Percentiles rank a stretch among this genome's conserved stretches.
Evolutionary conservation across 2,113 vertebrate species (phyloP).

Genomic region (Pachyramphus minor): DNA sequence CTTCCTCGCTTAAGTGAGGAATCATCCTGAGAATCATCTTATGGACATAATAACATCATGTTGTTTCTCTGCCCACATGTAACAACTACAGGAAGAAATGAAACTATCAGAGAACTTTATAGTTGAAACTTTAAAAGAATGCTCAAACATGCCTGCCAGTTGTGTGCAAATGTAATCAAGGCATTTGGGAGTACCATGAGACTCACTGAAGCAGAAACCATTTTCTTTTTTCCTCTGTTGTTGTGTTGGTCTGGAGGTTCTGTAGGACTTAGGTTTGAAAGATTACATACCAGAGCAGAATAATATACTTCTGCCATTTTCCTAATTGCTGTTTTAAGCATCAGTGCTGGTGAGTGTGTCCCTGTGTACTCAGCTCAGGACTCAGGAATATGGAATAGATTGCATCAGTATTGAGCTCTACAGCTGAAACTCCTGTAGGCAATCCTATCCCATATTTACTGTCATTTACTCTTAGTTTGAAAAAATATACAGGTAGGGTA

Average conservation of each 20-base stretch:
- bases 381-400: neutral
- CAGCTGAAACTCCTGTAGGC: neutral
- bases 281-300: neutral
- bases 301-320: neutral
- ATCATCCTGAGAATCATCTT: neutral
- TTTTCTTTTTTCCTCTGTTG: neutral
- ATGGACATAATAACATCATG: accelerated
- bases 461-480: neutral
- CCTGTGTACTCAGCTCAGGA: neutral
- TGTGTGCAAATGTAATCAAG: neutral
- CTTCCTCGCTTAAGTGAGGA: neutral
- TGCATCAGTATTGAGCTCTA: neutral
- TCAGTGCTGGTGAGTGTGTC: neutral
- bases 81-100: neutral
- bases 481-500: neutral
- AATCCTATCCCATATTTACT: neutral
- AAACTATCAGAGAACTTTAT: neutral
- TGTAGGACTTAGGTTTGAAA: neutral
- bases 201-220: neutral
- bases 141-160: neutral
- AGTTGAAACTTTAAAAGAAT: neutral
- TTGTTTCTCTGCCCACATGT: neutral
- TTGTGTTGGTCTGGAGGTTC: neutral
- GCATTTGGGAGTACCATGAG: neutral
- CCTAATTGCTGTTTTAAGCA: neutral